Evolutionary conservation across 2,113 vertebrate species (phyloP), one percentile per base, ranked within the genome.

Genomic region (Taxidea taxus): DNA sequence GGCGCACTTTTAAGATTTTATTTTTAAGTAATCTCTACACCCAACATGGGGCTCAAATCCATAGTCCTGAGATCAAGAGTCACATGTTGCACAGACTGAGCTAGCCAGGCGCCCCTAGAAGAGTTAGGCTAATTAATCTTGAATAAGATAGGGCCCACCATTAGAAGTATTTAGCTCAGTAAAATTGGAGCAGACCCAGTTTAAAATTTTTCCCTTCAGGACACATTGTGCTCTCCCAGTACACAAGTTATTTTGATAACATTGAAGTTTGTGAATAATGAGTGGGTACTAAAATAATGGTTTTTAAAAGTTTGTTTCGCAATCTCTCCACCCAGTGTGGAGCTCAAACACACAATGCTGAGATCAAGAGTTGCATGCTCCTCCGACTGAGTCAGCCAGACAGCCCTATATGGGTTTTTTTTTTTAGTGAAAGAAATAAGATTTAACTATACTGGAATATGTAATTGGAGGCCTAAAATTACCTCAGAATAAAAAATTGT

Each of bases 221-320:
- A 87, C 44, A 60, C 66, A 37, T 82, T 92, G 91, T 91, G 29
- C 49, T 92, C 44, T 82, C 94, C 14, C 31, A 66, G 58, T 74
- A 44, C 8, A 31, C 27, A 47, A 88, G 56, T 96, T 91, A 74
- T 85, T 96, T 96, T 96, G 78, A 91, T 93, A 70, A 96, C 25
- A 56, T 29, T 87, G 87, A 92, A 7, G 14, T 54, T 94, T 96
- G 62, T 93, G 60, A 78, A 49, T 91, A 84, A 87, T 56, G 27
- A 94, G 39, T 81, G 27, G 42, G 25, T 25, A 91, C 60, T 93
- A 74, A 91, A 95, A 88, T 68, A 90, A 80, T 49, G 31, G 21
- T 88, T 92, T 89, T 9, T 4, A 37, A 37, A 68, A n/a, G n/a
- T 68, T 68, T 68, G n/a, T 68, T 68, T 68, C 20, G n/a, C 37